Evolutionary conservation across 2,888 invertebrate species (phyloP).

Genomic region (Erebia epiphron): DNA sequence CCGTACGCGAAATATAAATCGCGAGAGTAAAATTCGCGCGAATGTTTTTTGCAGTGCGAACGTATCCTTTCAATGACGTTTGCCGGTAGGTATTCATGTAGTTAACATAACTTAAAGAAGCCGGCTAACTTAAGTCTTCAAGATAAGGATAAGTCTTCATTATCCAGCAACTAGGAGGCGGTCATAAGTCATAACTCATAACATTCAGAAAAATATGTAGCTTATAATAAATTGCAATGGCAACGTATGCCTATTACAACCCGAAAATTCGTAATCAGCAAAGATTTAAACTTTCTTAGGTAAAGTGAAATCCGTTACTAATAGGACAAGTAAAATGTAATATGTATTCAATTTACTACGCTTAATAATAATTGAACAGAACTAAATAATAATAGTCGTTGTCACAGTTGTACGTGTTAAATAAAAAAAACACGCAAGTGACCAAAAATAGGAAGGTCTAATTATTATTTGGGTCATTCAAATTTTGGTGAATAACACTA

Average conservation of each 20-base stretch:
- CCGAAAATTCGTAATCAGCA: background rate
- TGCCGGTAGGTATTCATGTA: too few species aligned
- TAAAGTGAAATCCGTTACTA: constrained; percentile 2
- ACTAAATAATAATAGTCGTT: constrained; percentile 21
- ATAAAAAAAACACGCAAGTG: constrained; percentile 31
- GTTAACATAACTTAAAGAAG: too few species aligned
- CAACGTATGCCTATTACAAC: too few species aligned
- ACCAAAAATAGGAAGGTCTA: constrained; percentile 26
- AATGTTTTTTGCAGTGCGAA: too few species aligned
- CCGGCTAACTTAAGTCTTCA: too few species aligned
- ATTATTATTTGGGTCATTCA: constrained; percentile 34
- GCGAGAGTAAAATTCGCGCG: too few species aligned
- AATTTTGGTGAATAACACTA: constrained; percentile 29
- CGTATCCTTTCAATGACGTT: too few species aligned
- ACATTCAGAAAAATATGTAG: background rate
- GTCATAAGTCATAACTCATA: background rate
- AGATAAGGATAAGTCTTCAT: too few species aligned
- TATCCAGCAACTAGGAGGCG: too few species aligned
- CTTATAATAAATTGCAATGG: too few species aligned
- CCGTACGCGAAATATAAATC: too few species aligned
- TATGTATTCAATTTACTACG: constrained; percentile 11
- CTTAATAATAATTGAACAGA: background rate
- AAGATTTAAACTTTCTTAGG: background rate
- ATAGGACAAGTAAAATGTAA: background rate
- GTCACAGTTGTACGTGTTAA: constrained; percentile 36